Evolutionary conservation across 2,113 vertebrate genomes (phyloP).

Genomic region (Sapayoa aenigma): DNA sequence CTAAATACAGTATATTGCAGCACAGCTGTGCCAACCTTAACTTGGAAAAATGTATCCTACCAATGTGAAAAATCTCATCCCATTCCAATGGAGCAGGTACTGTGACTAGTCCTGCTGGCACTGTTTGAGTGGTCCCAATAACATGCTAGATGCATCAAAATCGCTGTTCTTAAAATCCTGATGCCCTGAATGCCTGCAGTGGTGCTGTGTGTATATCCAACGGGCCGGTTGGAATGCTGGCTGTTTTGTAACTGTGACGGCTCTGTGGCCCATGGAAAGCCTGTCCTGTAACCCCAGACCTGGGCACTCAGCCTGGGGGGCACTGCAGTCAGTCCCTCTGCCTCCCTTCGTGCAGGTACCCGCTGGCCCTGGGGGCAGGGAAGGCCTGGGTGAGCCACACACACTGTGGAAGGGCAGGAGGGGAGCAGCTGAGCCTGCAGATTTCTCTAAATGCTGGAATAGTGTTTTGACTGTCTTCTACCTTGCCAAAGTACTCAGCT

Average conservation of each 20-base stretch:
- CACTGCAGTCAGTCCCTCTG: neutral
- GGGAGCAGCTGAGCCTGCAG: neutral
- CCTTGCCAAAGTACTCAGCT: neutral
- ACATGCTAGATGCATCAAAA: neutral
- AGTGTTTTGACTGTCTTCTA: neutral
- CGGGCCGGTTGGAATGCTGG: neutral
- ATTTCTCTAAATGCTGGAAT: neutral
- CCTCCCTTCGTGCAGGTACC: neutral
- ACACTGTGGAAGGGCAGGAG: neutral
- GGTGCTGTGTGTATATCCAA: neutral
- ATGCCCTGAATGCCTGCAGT: neutral
- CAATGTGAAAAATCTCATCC: slow-evolving; percentile 43
- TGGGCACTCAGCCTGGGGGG: neutral
- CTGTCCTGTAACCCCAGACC: neutral
- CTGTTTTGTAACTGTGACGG: neutral
- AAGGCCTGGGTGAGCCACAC: neutral
- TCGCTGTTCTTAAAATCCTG: neutral
- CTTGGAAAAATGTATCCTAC: neutral
- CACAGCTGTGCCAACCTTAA: neutral
- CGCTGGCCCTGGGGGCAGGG: neutral
- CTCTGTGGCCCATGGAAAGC: neutral
- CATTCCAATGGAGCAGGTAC: neutral
- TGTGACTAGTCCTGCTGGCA: neutral
- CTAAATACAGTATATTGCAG: neutral
- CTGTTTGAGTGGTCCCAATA: neutral